phyloP scores from a whole-genome alignment of 37 sponge, comb jelly and placozoan genomes.

The Bolinopsis microptera region DNA sequence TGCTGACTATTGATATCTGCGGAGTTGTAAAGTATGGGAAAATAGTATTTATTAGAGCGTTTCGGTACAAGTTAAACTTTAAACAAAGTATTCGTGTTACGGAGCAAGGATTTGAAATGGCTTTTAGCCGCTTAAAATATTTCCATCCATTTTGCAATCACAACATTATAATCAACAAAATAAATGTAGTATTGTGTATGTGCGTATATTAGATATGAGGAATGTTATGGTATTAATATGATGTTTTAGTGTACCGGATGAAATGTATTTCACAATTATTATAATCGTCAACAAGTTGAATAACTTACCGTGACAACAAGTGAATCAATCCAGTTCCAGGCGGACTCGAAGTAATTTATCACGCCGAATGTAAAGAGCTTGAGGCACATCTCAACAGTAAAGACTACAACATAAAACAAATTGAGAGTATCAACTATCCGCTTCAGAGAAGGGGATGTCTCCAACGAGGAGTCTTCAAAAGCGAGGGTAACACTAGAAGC shows the following conservation, averaged over 20 bases:
- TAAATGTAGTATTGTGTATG: too few species aligned
- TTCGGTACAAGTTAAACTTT: too few species aligned
- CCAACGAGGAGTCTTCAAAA: constrained; percentile 61
- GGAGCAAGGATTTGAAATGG: too few species aligned
- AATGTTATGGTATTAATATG: too few species aligned
- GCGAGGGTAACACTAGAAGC: constrained; percentile 65
- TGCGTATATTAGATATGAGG: too few species aligned
- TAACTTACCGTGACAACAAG: constrained; percentile 65
- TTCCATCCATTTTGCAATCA: too few species aligned
- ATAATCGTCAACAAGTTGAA: too few species aligned
- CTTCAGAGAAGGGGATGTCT: neutral
- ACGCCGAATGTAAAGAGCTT: constrained; percentile 68
- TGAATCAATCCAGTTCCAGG: constrained; percentile 68
- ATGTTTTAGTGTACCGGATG: too few species aligned
- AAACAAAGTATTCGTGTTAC: too few species aligned
- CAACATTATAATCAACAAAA: too few species aligned
- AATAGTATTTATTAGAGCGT: neutral
- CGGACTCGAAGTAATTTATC: constrained; percentile 56
- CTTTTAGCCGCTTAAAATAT: too few species aligned
- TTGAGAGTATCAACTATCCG: constrained; percentile 47
- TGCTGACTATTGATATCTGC: constrained; percentile 54
- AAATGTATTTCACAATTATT: too few species aligned
- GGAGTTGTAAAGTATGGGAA: neutral
- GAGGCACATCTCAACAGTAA: constrained; percentile 68
- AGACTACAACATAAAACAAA: constrained; percentile 62